These are phyloP conservation scores for Limnothrissa miodon DNA, from an alignment of 2,113 vertebrate species.

Conservation along the genomic window DNA sequence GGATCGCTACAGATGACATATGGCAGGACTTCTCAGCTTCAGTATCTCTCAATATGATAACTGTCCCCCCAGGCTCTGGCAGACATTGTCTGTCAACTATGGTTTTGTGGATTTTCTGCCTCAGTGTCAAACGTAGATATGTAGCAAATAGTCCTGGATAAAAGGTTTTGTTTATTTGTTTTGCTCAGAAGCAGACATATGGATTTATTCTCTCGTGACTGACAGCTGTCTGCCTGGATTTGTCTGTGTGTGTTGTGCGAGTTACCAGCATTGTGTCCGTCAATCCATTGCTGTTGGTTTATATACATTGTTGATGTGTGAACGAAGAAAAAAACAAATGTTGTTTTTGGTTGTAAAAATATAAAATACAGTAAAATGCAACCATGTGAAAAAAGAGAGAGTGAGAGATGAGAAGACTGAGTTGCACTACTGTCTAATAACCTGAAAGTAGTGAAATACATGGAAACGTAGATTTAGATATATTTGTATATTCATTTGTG, in stretches of 20 bases:
- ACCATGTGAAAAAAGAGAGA: not conserved
- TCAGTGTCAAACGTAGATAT: not conserved
- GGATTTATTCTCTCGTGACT: not conserved
- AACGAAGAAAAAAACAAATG: too few relatives aligned
- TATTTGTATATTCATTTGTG: too few relatives aligned
- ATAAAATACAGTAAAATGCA: not conserved
- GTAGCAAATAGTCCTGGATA: not conserved
- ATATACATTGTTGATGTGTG: not conserved
- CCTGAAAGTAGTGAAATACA: too few relatives aligned
- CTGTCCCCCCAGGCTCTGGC: not conserved
- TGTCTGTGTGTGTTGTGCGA: not conserved
- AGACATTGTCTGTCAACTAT: not conserved
- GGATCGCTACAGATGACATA: not conserved
- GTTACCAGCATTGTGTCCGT: not conserved
- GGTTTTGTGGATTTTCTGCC: not conserved
- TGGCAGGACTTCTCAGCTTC: not conserved
- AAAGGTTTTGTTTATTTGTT: not conserved
- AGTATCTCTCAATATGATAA: conserved; percentile 6
- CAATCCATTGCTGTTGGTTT: not conserved
- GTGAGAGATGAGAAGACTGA: not conserved
- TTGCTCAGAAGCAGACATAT: not conserved
- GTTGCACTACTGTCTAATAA: not conserved
- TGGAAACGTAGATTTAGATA: too few relatives aligned
- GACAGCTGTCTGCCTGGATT: not conserved
- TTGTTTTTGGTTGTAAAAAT: not conserved